Conservation (phyloP, 30 jellyfish, hydroid and myxozoan species). For the Cassiopea andromeda region DNA sequence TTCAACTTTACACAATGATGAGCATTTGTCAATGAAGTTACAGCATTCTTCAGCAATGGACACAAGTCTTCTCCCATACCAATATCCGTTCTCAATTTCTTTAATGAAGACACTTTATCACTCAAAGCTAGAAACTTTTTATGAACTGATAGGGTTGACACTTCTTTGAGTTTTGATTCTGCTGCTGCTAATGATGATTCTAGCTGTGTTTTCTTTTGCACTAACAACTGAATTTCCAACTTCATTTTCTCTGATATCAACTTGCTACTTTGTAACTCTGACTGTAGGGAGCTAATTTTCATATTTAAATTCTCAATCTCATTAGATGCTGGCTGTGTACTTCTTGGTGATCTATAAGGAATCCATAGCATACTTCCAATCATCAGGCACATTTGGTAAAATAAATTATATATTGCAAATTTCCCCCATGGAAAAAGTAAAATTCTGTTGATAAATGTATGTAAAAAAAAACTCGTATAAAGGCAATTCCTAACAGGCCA, state of each 20-base stretch:
- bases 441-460: too few relatives aligned
- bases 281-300: neutral
- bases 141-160: conserved; percentile 1
- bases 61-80: conserved; percentile 16
- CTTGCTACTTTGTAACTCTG: conserved; percentile 12
- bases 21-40: conserved; percentile 12
- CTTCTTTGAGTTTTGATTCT: neutral
- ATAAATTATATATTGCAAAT: too few relatives aligned
- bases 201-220: conserved; percentile 20
- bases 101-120: conserved; percentile 24
- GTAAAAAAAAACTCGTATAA: too few relatives aligned
- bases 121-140: neutral
- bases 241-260: conserved; percentile 32
- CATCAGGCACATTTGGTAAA: too few relatives aligned
- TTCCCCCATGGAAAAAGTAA: too few relatives aligned
- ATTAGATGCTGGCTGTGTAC: neutral
- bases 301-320: neutral
- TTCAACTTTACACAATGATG: conserved; percentile 11
- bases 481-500: too few relatives aligned
- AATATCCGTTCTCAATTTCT: conserved; percentile 31
- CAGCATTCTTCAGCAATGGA: conserved; percentile 39
- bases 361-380: neutral
- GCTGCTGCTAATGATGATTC: conserved; percentile 32
- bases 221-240: conserved; percentile 10
- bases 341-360: conserved; percentile 28